These are phyloP conservation scores for Macaca fascicularis DNA, from an alignment of 2,113 vertebrate species.

Conservation along the genomic window T2T-MFA8v1.1 NC_088387.1:84681501-84682000, in stretches of 20 bases:
- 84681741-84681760: conserved; percentile 17
- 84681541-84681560: background rate
- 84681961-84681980: conserved; percentile 28
- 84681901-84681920: conserved; percentile 62
- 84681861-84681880: conserved; percentile 56
- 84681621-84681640: background rate
- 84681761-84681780: conserved; percentile 67
- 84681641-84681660: background rate
- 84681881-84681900: conserved; percentile 63
- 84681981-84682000: conserved; percentile 76
- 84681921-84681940: conserved; percentile 61
- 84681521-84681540: background rate
- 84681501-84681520: background rate
- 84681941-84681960: conserved; percentile 52
- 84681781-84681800: conserved; percentile 64
- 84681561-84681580: background rate
- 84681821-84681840: conserved; percentile 62
- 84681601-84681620: background rate
- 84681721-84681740: conserved; percentile 66
- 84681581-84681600: background rate
- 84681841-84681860: conserved; percentile 66
- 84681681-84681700: conserved; percentile 45
- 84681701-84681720: conserved; percentile 49
- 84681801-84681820: conserved; percentile 65
- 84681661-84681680: background rate